phyloP scores from a whole-genome alignment of 2,113 vertebrate species.

The Paralichthys olivaceus region DNA sequence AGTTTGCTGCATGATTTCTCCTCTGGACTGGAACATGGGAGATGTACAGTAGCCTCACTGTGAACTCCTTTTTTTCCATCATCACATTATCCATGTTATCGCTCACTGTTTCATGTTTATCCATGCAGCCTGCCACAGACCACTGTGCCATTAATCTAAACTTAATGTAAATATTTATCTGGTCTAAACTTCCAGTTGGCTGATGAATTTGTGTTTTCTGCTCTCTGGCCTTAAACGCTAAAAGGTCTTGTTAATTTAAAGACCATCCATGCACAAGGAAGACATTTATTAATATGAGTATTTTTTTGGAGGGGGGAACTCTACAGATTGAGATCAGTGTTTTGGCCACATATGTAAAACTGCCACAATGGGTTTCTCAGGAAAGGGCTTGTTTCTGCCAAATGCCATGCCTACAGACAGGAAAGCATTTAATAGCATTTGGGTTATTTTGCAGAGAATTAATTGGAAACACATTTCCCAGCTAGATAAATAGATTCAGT shows the following conservation, averaged over 20 bases:
- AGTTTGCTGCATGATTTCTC: neutral
- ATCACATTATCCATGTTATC: neutral
- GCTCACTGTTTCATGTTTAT: neutral
- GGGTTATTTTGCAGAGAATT: neutral
- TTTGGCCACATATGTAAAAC: neutral
- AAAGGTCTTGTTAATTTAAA: neutral
- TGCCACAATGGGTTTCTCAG: neutral
- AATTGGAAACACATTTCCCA: neutral
- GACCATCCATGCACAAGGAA: neutral
- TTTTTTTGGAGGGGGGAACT: neutral
- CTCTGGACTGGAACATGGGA: neutral
- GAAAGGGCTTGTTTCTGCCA: neutral
- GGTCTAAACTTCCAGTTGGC: neutral
- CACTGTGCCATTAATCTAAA: neutral
- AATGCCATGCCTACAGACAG: neutral
- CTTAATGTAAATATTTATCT: conserved; percentile 1
- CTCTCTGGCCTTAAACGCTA: neutral
- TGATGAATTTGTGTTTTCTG: neutral
- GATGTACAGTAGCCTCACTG: neutral
- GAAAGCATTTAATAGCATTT: neutral
- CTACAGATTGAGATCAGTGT: neutral
- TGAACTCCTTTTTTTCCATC: neutral
- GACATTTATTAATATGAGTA: neutral
- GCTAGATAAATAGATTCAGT: neutral
- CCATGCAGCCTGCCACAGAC: neutral